Evolutionary conservation across 2,113 vertebrate genomes (phyloP).

Genomic region (Mellivora capensis): DNA sequence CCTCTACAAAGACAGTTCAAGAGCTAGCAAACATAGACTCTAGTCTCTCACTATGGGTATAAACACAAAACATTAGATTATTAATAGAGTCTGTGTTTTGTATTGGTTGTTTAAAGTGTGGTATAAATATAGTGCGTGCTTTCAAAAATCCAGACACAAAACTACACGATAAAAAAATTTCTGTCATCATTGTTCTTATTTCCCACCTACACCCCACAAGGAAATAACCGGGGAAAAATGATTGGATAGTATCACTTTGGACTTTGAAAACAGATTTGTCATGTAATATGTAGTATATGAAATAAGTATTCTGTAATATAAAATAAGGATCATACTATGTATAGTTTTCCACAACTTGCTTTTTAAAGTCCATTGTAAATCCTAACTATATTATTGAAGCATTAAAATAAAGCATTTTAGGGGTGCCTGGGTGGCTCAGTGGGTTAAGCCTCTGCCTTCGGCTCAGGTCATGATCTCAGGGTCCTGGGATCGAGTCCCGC

Average conservation of each 20-base stretch:
- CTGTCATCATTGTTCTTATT: not conserved
- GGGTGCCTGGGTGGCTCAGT: too few relatives aligned
- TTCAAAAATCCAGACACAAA: not conserved
- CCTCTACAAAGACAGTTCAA: not conserved
- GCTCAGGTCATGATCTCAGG: too few relatives aligned
- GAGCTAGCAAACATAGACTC: not conserved
- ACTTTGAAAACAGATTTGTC: not conserved
- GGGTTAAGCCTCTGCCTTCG: too few relatives aligned
- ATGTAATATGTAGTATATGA: not conserved
- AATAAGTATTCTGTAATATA: not conserved
- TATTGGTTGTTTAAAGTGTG: not conserved
- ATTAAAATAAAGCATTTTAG: not conserved
- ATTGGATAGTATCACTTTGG: not conserved
- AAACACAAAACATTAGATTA: not conserved
- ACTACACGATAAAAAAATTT: not conserved
- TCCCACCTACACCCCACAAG: not conserved
- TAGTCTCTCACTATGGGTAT: not conserved
- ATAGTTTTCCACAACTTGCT: not conserved
- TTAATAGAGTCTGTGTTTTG: not conserved
- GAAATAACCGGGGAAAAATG: not conserved
- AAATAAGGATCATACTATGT: not conserved
- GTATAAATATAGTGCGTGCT: not conserved
- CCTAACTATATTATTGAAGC: not conserved
- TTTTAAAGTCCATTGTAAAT: not conserved
- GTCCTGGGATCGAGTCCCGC: too few relatives aligned